Base-by-base conservation (phyloP, 1,140 invertebrate genomes). In the Episyrphus balteatus region DNA sequence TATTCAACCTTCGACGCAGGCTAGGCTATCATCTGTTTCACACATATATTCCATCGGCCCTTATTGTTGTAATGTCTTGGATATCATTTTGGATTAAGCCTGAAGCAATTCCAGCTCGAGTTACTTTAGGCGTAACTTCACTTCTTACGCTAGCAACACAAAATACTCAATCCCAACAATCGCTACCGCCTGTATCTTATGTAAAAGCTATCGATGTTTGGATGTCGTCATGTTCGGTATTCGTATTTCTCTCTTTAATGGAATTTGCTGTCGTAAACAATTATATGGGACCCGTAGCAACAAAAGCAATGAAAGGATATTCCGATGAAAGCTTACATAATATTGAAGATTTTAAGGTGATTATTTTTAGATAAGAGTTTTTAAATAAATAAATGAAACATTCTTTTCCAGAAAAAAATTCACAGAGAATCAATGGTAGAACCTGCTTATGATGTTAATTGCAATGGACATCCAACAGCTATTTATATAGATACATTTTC, bases 51-150 rank as follows among this genome's bases (percentile, higher is more conserved):
- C 89, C 88, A 3, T 89, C 88, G 12, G 86, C 86, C 1, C 70
- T 92, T 41, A 92, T 92, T 64, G 88, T 92, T 38, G 86, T 91
- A 49, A 92, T 91, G 87, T 90, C 86, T 11, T 91, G 87, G 88
- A 90, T 91, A 55, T 90, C 88, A 8, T 92, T 92, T 68, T 92
- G 88, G 88, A 92, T 92, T 51, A 90, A 91, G 66, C 87, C 87
- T 2, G 88, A 91, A 68, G 87, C 87, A 5, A 90, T 90, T 57
- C 87, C 88, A 9, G 65, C 65, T 2, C 61, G 65, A 6, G 64
- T 68, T 1, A 68, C 65, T 0, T 41, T 68, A 1, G 87, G 86
- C 32, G 86, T 91, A 13, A 89, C 86, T 15, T 89, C 86, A 1
- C 72, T 91, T 42, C 73, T 91, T 9, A 90, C 86, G 47, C 71